Evolutionary conservation across 1,140 invertebrate genomes (phyloP).

Genomic region (Ceratina japonica): DNA sequence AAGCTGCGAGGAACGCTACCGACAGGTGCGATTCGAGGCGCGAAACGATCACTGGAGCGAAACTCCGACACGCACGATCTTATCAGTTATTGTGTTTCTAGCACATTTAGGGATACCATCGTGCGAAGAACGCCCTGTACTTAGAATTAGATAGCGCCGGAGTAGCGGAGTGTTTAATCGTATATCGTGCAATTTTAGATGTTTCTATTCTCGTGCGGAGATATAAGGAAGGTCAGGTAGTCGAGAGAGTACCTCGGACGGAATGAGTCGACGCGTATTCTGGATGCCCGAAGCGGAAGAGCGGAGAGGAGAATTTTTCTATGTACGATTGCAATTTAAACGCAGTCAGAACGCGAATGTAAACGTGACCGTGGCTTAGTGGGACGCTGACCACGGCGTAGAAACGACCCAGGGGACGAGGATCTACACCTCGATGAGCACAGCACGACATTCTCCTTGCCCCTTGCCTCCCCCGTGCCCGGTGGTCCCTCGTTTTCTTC

Average conservation of each 20-base stretch:
- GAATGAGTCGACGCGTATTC: not conserved
- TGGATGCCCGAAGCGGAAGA: not conserved
- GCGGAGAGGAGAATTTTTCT: conserved; percentile 59
- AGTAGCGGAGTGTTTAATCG: too few relatives aligned
- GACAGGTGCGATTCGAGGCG: conserved; percentile 58
- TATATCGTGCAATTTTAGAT: too few relatives aligned
- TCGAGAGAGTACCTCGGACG: too few relatives aligned
- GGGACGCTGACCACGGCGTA: conserved; percentile 77
- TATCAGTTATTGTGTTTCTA: conserved; percentile 43
- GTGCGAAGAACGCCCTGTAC: conserved; percentile 14
- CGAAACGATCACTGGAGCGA: conserved; percentile 49
- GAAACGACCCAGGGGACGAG: conserved; percentile 78
- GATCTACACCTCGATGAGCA: conserved; percentile 79
- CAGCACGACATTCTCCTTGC: conserved; percentile 76
- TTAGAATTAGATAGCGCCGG: too few relatives aligned
- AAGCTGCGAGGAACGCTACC: conserved; percentile 39
- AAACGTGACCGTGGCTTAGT: conserved; percentile 75
- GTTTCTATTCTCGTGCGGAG: too few relatives aligned
- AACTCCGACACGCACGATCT: conserved; percentile 44
- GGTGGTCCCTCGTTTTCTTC: conserved; percentile 66
- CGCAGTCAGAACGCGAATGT: conserved; percentile 64
- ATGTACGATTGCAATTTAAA: conserved; percentile 65
- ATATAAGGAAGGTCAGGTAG: too few relatives aligned
- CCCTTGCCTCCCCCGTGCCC: conserved; percentile 65
- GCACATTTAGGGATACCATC: conserved; percentile 37